phyloP scores from a whole-genome alignment of 2,797 vertebrate species.

The Sitta carolinensis region DNA sequence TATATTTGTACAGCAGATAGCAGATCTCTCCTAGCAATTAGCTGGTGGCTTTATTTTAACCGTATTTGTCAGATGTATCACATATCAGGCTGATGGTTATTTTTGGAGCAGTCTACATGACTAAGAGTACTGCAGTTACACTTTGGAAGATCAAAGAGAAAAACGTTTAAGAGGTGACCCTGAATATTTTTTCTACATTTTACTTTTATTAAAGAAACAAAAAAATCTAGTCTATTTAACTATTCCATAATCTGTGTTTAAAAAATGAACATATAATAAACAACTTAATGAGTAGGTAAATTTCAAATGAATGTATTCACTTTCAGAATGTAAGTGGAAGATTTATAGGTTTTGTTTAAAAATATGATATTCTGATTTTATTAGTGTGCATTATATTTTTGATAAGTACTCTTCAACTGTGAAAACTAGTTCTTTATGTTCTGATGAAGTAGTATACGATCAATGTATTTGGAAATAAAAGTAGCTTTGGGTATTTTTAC shows the following conservation, averaged over 20 bases:
- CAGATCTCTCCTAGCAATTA: conserved; percentile 40
- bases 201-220: conserved; percentile 7
- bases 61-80: conserved; percentile 88
- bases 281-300: background rate
- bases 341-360: conserved; percentile 14
- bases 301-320: background rate
- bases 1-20: conserved; percentile 22
- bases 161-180: conserved; percentile 77
- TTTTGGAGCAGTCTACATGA: conserved; percentile 89
- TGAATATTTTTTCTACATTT: conserved; percentile 60
- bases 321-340: background rate
- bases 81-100: conserved; percentile 86
- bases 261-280: conserved; percentile 27
- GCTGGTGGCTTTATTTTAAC: conserved; percentile 76
- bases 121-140: conserved; percentile 83
- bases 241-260: conserved; percentile 15
- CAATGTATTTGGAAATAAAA: background rate
- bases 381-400: background rate
- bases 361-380: background rate
- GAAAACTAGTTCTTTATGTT: background rate
- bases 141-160: conserved; percentile 78
- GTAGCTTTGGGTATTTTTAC: background rate
- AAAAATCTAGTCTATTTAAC: background rate
- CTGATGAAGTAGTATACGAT: background rate
- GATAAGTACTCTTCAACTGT: background rate